Evolutionary conservation across 2,888 invertebrate genomes (phyloP).

Genomic region (Acleris holmiana): DNA sequence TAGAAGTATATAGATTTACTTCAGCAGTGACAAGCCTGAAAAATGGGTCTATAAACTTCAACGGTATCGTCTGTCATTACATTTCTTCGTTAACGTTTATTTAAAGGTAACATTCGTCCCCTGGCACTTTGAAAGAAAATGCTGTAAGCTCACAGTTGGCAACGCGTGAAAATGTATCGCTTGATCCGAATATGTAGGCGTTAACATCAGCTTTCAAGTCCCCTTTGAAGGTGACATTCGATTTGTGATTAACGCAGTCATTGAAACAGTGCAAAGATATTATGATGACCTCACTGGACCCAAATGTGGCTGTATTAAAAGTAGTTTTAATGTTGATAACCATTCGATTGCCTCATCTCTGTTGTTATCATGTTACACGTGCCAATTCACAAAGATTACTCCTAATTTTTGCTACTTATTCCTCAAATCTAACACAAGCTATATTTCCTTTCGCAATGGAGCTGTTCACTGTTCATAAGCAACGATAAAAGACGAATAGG

Average conservation of each 20-base stretch:
- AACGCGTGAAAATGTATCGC: not conserved
- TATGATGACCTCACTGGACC: conserved; percentile 14
- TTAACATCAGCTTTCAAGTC: conserved; percentile 6
- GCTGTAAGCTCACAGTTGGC: conserved; percentile 5
- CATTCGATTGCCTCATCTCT: conserved; percentile 4
- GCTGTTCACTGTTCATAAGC: too few relatives aligned
- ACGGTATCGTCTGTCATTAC: too few relatives aligned
- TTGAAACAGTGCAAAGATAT: not conserved
- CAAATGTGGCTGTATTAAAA: conserved; percentile 5
- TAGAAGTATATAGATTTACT: too few relatives aligned
- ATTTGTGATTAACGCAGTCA: conserved; percentile 7
- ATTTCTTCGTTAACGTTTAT: too few relatives aligned
- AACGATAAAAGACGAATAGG: too few relatives aligned
- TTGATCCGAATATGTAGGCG: conserved; percentile 20
- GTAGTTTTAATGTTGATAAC: conserved; percentile 4
- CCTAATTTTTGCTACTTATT: too few relatives aligned
- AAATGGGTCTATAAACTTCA: too few relatives aligned
- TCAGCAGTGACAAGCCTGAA: too few relatives aligned
- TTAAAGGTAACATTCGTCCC: too few relatives aligned
- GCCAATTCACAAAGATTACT: too few relatives aligned
- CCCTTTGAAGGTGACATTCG: conserved; percentile 12
- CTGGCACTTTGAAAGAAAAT: not conserved
- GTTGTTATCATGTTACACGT: not conserved
- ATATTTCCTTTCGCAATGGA: too few relatives aligned
- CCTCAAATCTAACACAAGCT: too few relatives aligned